Base-by-base conservation (phyloP, 2,797 vertebrate species). In the Pseudopleuronectes americanus region DNA sequence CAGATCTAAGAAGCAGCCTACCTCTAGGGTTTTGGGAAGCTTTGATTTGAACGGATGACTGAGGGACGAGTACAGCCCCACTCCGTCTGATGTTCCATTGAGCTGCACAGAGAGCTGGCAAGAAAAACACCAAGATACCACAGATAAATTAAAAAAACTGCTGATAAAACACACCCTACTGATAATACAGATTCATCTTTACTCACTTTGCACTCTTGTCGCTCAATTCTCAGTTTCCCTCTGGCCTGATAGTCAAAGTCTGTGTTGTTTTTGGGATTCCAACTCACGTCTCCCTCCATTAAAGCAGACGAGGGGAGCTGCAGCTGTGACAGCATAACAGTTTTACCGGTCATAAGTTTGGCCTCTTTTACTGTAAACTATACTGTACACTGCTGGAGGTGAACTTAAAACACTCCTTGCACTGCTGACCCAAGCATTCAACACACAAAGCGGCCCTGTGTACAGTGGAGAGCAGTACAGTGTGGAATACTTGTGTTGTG, bases 121-220 rank as follows among this genome's bases (percentile, higher is more conserved):
- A 57, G 36, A 48, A 48, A 55, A 31, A 41, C 17, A 61, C 16
- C 3, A 24, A 17, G 58, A 6, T 23, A 58, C 1, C 43, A 63
- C 8, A 75, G 16, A 56, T 43, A 6, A n/a, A 59, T 21, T 7
- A 60, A 1, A 68, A 60, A 72, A 17, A 19, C 53, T 9, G 10
- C 47, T 8, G 3, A 52, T 31, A 12, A 49, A 79, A 64, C 3
- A 63, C 31, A 6, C 45, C 59, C 8, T 4, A 9, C 54, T 48
- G 33, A 21, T 74, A 77, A 76, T 9, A 16, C 6, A 21, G 3
- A 47, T 12, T 21, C 22, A 47, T 9, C 58, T 78, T 70, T 13
- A 79, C 89, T 93, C 73, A 96, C 96, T 88, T 94, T 90, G 48
- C 94, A 93, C 13, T 90, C 90, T 0, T 90, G 93, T 28, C 86